Evolutionary conservation across 2,797 vertebrate genomes (phyloP), one percentile per base, ranked within the genome.

Genomic region (Xenentodon cancila): DNA sequence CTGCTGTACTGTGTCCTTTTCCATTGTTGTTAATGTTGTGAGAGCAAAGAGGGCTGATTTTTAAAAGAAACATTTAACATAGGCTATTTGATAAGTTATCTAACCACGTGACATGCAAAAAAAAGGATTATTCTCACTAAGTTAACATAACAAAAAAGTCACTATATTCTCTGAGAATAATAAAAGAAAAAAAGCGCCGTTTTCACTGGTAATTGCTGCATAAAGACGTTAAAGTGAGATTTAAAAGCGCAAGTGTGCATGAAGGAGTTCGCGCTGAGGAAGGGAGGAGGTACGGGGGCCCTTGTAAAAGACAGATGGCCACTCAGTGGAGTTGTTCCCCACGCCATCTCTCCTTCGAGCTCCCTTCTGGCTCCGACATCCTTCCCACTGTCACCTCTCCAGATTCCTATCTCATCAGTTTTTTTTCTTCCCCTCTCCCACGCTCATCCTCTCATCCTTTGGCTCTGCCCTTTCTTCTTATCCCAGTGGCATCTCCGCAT

Each of bases 271-370:
- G 5, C 22, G 57, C 75, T 64, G 66, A 80, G 80, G 82, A 73
- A 77, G 70, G 34, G 49, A 27, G 61, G 51, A 19, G 64, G 32
- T 6, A n/a, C 20, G 84, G 59, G 82, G 73, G 53, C 75, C 71
- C 18, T 78, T 91, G 89, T 88, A 84, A 80, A 84, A 90, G 92
- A 91, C 93, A 94, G 93, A 94, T 94, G 93, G 93, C 89, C 88
- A 92, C 93, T 89, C 93, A 93, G 93, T 84, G 88, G 93, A 91
- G 89, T 89, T 92, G 91, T 93, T 92, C 90, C 88, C 77, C 79
- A 69, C 90, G 87, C 88, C 84, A 70, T 87, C 83, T 81, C 71
- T 78, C 64, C 68, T 81, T 84, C 82, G 73, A 67, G 7, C 82
- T 88, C 81, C 78, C 86, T 86, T 80, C 84, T 91, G 89, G 75